Evolutionary conservation across 2,797 vertebrate species (phyloP).

Genomic region (Vultur gryphus): DNA sequence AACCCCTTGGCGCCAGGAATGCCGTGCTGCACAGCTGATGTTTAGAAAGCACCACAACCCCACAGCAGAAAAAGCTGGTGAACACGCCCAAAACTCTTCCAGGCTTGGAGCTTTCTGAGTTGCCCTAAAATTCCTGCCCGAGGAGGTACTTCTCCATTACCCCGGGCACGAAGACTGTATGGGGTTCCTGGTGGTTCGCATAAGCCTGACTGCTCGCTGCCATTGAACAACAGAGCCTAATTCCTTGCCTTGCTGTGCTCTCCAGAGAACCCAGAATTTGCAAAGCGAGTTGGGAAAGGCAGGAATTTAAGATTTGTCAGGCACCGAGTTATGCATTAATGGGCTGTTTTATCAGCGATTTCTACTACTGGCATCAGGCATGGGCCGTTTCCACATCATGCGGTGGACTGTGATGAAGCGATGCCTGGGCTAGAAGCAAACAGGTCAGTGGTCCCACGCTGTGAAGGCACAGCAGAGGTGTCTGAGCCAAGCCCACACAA

Average conservation of each 20-base stretch:
- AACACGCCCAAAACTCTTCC: not conserved
- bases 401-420: fast-evolving
- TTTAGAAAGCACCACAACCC: not conserved
- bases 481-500: not conserved
- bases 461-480: not conserved
- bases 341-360: not conserved
- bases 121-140: not conserved
- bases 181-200: not conserved
- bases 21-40: not conserved
- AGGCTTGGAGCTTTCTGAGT: not conserved
- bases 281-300: not conserved
- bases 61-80: not conserved
- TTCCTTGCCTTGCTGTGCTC: not conserved
- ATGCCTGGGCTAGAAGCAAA: not conserved
- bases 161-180: not conserved
- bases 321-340: not conserved
- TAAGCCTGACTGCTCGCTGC: not conserved
- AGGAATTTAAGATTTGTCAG: not conserved
- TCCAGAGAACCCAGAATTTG: not conserved
- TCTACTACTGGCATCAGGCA: too few species aligned
- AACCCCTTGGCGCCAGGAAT: fast-evolving
- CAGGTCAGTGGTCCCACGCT: fast-evolving
- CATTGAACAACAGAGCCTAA: not conserved
- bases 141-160: not conserved
- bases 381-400: fast-evolving